A percentile compares a stretch with the other conserved stretches of the same genome.
phyloP scores from a whole-genome alignment of 2,797 vertebrate genomes.

The Champsocephalus esox region DNA sequence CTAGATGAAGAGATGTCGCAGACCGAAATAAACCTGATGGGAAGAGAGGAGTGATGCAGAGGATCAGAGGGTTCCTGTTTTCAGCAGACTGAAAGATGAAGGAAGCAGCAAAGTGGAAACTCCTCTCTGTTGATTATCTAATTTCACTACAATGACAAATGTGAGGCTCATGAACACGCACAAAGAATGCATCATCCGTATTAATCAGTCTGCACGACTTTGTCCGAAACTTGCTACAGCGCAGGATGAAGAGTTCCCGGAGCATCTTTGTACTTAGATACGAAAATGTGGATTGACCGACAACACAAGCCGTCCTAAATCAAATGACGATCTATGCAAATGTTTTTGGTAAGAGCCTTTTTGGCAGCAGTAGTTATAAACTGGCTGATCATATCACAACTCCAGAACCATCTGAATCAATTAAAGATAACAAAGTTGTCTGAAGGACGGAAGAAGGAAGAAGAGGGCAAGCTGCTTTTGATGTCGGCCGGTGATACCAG shows the following conservation, averaged over 20 bases:
- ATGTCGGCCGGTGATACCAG: background rate
- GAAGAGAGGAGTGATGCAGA: background rate
- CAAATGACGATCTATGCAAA: background rate
- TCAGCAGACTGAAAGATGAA: slow-evolving; percentile 12
- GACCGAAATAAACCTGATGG: slow-evolving; percentile 40
- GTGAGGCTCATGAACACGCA: slow-evolving; percentile 28
- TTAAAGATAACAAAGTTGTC: background rate
- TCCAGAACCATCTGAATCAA: background rate
- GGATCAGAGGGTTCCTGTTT: slow-evolving; percentile 23
- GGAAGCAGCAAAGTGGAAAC: slow-evolving; percentile 52
- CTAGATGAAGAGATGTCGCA: slow-evolving; percentile 39
- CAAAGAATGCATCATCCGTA: slow-evolving; percentile 9
- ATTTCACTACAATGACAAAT: slow-evolving; percentile 30
- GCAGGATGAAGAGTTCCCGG: background rate
- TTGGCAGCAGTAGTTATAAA: background rate
- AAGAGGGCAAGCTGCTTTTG: background rate
- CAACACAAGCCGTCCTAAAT: background rate
- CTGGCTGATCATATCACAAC: background rate
- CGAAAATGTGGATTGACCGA: background rate
- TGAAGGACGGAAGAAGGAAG: background rate
- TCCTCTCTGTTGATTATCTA: slow-evolving; percentile 46
- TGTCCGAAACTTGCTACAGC: slow-evolving; percentile 11
- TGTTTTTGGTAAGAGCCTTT: background rate
- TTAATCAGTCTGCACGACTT: slow-evolving; percentile 19
- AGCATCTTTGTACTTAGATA: background rate